Conservation (phyloP, 2,888 invertebrate genomes). For the Ophion obscuratus region DNA sequence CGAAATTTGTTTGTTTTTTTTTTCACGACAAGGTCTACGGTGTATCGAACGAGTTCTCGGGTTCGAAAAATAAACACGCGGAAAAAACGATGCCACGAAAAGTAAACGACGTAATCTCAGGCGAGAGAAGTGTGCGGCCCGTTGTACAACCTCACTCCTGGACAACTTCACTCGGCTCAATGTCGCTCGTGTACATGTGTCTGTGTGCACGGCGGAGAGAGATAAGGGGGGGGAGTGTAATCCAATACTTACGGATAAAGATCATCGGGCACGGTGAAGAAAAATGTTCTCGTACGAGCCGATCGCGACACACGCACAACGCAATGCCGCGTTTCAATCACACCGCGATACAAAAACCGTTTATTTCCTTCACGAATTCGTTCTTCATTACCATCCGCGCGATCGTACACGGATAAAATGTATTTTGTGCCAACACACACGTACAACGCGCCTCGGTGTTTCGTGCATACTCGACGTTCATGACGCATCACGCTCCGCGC, state of each 20-base stretch:
- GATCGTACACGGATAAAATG: background rate
- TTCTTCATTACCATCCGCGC: slow-evolving; percentile 16
- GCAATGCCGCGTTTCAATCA: slow-evolving; percentile 4
- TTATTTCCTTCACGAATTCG: background rate
- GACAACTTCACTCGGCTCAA: slow-evolving; percentile 46
- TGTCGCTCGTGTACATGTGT: background rate
- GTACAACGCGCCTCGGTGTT: slow-evolving; percentile 29
- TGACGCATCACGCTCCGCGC: slow-evolving; percentile 52
- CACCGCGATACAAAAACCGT: slow-evolving; percentile 1
- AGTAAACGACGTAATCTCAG: background rate
- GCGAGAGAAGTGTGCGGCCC: slow-evolving; percentile 27
- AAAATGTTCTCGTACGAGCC: slow-evolving; percentile 7
- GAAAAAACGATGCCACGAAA: background rate
- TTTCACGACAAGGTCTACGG: background rate
- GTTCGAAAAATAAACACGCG: background rate
- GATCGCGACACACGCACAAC: background rate
- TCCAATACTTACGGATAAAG: slow-evolving; percentile 45
- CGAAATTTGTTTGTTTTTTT: background rate
- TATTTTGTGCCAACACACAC: slow-evolving; percentile 23
- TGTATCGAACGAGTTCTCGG: background rate
- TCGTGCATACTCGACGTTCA: slow-evolving; percentile 48
- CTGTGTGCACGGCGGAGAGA: background rate
- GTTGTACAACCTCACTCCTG: slow-evolving; percentile 39
- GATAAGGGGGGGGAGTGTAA: slow-evolving; percentile 16
- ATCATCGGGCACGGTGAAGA: slow-evolving; percentile 29